These are phyloP conservation scores for Bombus cullumanus DNA, from an alignment of 1,140 invertebrate species.

Conservation along the genomic window DNA sequence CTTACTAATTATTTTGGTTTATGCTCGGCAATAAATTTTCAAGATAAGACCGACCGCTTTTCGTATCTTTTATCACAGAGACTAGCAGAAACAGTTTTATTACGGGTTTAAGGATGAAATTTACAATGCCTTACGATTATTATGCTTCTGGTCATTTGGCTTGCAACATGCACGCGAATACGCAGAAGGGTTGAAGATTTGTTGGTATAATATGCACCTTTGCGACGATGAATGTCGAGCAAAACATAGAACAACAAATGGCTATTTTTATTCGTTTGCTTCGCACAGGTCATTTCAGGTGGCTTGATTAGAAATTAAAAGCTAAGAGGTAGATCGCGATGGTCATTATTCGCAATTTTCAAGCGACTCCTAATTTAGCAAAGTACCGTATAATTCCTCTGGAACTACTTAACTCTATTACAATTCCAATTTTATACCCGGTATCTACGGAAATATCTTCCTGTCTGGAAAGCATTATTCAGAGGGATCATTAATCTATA, in stretches of 20 bases:
- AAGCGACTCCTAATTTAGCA: not conserved
- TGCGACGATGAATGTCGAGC: not conserved
- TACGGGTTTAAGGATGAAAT: constrained; percentile 17
- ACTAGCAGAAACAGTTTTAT: not conserved
- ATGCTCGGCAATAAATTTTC: not conserved
- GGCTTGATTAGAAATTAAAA: not conserved
- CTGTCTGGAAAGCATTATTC: not conserved
- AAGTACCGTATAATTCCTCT: not conserved
- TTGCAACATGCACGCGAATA: constrained; percentile 2
- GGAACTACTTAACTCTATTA: not conserved
- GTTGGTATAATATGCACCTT: not conserved
- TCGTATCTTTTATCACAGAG: not conserved
- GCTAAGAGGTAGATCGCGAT: not conserved
- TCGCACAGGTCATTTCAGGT: not conserved
- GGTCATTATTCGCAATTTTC: not conserved
- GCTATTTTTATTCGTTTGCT: not conserved
- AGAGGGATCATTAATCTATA: constrained; percentile 19
- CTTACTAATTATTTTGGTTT: constrained; percentile 18
- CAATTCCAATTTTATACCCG: not conserved
- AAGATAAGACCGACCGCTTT: not conserved
- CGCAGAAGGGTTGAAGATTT: not conserved
- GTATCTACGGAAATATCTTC: not conserved
- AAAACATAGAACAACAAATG: not conserved
- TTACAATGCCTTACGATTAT: not conserved
- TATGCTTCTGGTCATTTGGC: not conserved